Evolutionary conservation across 2,113 vertebrate species (phyloP).

Genomic region (Engraulis encrasicolus): DNA sequence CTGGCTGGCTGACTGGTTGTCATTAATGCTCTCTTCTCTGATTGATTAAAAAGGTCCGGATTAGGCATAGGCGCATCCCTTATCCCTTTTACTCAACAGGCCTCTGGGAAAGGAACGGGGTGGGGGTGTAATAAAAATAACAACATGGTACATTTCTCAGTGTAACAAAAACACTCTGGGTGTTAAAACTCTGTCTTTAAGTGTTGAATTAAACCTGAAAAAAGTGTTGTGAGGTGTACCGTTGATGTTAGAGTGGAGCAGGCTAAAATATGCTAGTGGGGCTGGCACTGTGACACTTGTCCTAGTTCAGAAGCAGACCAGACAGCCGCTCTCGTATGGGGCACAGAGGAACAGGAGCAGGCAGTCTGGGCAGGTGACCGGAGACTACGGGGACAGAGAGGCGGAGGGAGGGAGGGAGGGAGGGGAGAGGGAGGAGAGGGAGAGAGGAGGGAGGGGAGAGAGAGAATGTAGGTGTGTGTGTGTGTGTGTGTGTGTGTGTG

Average conservation of each 20-base stretch:
- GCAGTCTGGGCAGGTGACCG: constrained; percentile 15
- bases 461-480: too few species aligned
- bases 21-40: not conserved
- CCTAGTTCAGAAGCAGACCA: constrained; percentile 39
- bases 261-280: constrained; percentile 38
- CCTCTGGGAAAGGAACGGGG: too few species aligned
- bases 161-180: too few species aligned
- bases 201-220: too few species aligned
- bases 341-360: constrained; percentile 23
- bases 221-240: too few species aligned
- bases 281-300: constrained; percentile 20
- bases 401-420: not conserved
- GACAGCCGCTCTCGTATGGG: constrained; percentile 13
- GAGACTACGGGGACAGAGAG: not conserved
- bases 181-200: too few species aligned
- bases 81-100: too few species aligned
- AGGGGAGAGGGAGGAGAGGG: not conserved
- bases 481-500: not conserved
- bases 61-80: constrained; percentile 22
- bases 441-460: not conserved
- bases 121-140: too few species aligned
- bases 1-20: too few species aligned
- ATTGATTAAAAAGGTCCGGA: constrained; percentile 31
- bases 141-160: too few species aligned
- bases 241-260: too few species aligned